These are phyloP conservation scores for Parazoanthus atlanticus DNA, from an alignment of 92 coral and sea anemone genomes.

Conservation along the genomic window DNA sequence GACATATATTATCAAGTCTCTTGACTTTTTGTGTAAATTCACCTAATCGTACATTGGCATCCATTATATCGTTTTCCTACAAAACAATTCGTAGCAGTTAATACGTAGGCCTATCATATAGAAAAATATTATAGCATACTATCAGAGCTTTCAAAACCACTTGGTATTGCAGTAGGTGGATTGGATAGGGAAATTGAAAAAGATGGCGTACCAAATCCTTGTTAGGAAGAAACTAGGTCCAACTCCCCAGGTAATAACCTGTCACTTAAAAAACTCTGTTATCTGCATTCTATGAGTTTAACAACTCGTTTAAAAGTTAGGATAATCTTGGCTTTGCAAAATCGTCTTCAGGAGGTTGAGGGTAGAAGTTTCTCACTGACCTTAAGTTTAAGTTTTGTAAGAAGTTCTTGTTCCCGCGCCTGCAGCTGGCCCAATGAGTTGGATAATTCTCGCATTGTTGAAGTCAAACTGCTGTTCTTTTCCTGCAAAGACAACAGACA, in stretches of 20 bases:
- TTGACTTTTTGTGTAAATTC: slow-evolving; percentile 91
- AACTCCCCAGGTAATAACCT: no score
- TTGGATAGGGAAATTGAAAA: no score
- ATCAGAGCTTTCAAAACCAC: no score
- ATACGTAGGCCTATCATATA: neutral
- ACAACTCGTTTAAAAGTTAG: neutral
- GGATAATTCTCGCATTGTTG: slow-evolving; percentile 91
- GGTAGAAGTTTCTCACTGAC: slow-evolving; percentile 37
- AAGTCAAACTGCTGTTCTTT: slow-evolving; percentile 83
- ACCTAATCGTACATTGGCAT: slow-evolving; percentile 88
- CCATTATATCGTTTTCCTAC: slow-evolving; percentile 96
- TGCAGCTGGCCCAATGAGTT: slow-evolving; percentile 96
- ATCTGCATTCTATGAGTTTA: neutral
- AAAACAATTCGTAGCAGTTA: neutral
- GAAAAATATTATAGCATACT: no score
- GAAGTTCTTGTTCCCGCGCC: slow-evolving; percentile 96
- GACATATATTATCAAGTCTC: slow-evolving; percentile 87
- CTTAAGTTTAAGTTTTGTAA: slow-evolving; percentile 89
- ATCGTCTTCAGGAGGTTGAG: no score
- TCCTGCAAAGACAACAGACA: slow-evolving; percentile 54
- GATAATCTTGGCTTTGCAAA: no score
- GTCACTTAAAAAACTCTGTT: no score
- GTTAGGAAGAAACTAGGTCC: no score
- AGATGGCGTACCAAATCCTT: no score
- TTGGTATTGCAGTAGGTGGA: no score